A percentile compares a stretch with the other conserved stretches of the same genome.
These are phyloP conservation scores for Ephialtes manifestator DNA, from an alignment of 2,888 invertebrate genomes.

Conservation along the genomic window DNA sequence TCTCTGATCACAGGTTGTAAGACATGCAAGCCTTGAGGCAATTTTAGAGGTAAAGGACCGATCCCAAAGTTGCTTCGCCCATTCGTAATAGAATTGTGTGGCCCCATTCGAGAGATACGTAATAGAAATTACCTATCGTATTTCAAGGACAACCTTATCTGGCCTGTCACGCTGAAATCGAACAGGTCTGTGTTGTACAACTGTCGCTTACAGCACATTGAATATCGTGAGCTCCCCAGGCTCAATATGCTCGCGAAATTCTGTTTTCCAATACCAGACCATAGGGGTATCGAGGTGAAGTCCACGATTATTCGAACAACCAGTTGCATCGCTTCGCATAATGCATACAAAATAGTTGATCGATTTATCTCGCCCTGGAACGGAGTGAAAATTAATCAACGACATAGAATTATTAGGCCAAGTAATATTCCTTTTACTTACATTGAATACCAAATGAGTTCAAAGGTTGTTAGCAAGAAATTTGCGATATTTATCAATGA, in stretches of 20 bases:
- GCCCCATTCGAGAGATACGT: conserved; percentile 23
- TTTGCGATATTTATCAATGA: too few relatives aligned
- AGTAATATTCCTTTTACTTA: not conserved
- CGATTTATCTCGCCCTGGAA: not conserved
- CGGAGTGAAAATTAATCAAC: conserved; percentile 7
- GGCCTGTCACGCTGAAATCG: conserved; percentile 32
- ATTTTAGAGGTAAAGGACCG: not conserved
- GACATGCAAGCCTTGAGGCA: not conserved
- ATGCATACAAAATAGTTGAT: conserved; percentile 11
- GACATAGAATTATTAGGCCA: not conserved
- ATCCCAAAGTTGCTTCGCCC: not conserved
- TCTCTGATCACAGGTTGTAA: not conserved
- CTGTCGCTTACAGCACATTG: not conserved
- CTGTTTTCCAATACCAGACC: conserved; percentile 16
- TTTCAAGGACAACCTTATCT: conserved; percentile 63
- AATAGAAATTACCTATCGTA: conserved; percentile 54
- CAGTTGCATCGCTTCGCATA: not conserved
- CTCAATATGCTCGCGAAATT: conserved; percentile 25
- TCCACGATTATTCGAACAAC: conserved; percentile 22
- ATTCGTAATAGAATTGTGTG: conserved; percentile 36
- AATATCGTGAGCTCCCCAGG: not conserved
- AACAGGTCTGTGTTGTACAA: not conserved
- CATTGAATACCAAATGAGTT: not conserved
- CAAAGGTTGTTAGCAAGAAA: too few relatives aligned
- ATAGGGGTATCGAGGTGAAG: not conserved